Evolutionary conservation across 2,888 invertebrate species (phyloP), one percentile per base, ranked within the genome.

Genomic region (Netelia fuscicornis): DNA sequence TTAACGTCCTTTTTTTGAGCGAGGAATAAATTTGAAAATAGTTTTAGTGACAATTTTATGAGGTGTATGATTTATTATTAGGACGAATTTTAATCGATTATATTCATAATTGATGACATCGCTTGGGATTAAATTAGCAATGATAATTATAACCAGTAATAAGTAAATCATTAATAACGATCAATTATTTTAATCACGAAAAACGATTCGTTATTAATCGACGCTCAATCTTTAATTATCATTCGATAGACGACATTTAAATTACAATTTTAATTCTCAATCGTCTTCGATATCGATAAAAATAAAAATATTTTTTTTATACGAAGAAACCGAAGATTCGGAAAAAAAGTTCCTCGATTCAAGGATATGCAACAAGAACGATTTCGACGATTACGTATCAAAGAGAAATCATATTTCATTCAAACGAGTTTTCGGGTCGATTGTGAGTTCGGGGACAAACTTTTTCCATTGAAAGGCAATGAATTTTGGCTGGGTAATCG

Each of bases 401-500:
- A 64, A 48, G 13, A 64, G 11, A 20, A 52, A 54, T 52, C 17
- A 6, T 30, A 17, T 20, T 17, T 52, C 9, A 58, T 56, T 54
- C 42, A 11, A 30, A 42, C 23, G 25, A 67, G 23, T 56, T 23
- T 56, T n/a, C 6, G 30, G 52, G 42, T 54, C 54, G 65, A 64
- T 56, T 48, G 56, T 52, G 44, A 64, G 68, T 75, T 77, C 58
- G 48, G 71, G 86, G 87, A 10, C 84, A 88, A 90, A 90, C 89
- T 90, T 48, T 48, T 48, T 13, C 48, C 48, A 48, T 90, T 88
- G 85, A 89, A 87, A 84, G 85, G 88, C 86, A 89, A 90, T 88
- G 88, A 90, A 91, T 90, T 90, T 87, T 88, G 86, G 88, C 5
- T 30, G 30, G 86, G 89, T 90, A 91, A 91, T 90, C 90, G 91